A percentile compares a stretch with the other conserved stretches of the same genome.
Conservation (phyloP, 2,797 vertebrate genomes). For the Brachyalestes nurse region DNA sequence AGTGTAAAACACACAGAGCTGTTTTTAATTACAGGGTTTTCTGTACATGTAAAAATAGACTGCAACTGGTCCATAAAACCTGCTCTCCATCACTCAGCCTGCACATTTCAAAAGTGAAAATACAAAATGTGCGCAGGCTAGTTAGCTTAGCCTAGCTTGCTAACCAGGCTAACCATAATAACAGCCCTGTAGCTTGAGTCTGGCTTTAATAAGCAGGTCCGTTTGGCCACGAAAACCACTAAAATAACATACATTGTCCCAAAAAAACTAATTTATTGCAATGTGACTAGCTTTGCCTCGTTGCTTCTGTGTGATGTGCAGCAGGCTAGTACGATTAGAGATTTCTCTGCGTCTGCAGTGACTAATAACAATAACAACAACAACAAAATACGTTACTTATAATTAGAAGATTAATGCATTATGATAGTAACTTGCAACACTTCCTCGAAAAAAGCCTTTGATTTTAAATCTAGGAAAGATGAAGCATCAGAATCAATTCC, state of each 20-base stretch:
- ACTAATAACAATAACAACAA: background rate
- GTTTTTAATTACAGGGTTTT: background rate
- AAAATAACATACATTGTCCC: background rate
- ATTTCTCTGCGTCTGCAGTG: background rate
- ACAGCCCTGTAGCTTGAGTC: background rate
- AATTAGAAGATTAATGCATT: no score
- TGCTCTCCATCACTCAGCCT: background rate
- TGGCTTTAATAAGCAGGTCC: background rate
- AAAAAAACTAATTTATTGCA: background rate
- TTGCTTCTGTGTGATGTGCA: background rate
- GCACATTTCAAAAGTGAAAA: background rate
- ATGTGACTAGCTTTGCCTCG: background rate
- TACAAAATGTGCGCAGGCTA: background rate
- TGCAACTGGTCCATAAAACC: background rate
- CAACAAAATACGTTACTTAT: background rate
- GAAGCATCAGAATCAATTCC: background rate
- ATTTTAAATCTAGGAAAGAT: background rate
- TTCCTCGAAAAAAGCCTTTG: background rate
- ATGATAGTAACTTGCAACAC: no score
- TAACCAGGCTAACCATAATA: conserved; percentile 29
- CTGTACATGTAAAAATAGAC: background rate
- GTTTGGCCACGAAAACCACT: background rate
- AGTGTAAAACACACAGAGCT: background rate
- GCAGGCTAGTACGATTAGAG: background rate
- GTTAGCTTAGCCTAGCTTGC: conserved; percentile 10